Evolutionary conservation across 2,113 vertebrate genomes (phyloP).

Genomic region (Heliornis fulica): DNA sequence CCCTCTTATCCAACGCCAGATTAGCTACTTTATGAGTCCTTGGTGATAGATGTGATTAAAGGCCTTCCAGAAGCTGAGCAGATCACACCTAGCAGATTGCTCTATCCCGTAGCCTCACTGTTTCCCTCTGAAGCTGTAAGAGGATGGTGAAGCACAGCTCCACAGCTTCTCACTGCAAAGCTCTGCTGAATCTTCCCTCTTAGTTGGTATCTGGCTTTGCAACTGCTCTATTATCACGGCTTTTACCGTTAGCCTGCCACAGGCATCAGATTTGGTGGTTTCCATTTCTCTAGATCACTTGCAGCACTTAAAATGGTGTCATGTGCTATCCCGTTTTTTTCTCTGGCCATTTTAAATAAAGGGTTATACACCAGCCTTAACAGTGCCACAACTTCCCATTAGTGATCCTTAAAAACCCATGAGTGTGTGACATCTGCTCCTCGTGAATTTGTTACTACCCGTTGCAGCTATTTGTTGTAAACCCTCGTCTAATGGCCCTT

Average conservation of each 20-base stretch:
- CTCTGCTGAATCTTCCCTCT: neutral
- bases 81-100: fast-evolving
- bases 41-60: neutral
- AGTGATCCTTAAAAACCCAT: neutral
- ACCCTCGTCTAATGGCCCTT: neutral
- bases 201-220: neutral
- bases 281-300: neutral
- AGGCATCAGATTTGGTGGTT: neutral
- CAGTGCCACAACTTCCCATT: neutral
- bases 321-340: neutral
- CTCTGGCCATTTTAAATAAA: neutral
- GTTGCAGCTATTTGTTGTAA: neutral
- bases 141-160: neutral
- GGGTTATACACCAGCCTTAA: neutral
- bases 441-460: neutral
- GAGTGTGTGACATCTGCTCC: neutral
- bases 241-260: neutral
- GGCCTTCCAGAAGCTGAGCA: neutral
- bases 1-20: neutral
- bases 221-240: neutral
- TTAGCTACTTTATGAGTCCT: neutral
- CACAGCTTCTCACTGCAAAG: neutral
- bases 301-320: neutral
- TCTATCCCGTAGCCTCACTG: neutral
- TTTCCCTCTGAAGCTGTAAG: neutral